Percentiles rank a stretch among this genome's conserved stretches.
These are phyloP conservation scores for Pseudochirops cupreus DNA, from an alignment of 2,797 vertebrate genomes.

Conservation along the genomic window DNA sequence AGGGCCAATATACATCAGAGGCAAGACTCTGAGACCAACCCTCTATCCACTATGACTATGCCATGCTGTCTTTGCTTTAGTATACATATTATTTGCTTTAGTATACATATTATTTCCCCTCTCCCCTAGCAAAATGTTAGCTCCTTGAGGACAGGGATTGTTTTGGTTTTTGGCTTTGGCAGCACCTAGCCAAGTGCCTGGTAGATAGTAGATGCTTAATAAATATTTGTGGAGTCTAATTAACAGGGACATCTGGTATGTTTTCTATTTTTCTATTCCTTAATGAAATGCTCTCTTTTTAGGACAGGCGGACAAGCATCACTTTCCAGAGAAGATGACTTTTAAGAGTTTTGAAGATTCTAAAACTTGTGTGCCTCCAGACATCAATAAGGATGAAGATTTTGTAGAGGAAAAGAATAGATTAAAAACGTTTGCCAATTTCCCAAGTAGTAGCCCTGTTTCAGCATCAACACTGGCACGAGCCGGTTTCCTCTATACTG, in stretches of 20 bases:
- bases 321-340: constrained; percentile 82
- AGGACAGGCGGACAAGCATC: constrained; percentile 72
- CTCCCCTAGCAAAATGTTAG: not conserved
- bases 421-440: constrained; percentile 89
- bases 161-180: not conserved
- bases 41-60: not conserved
- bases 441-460: constrained; percentile 86
- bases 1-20: not conserved
- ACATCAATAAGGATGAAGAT: constrained; percentile 75
- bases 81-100: no score
- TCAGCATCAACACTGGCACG: constrained; percentile 88
- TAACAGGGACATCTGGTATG: constrained; percentile 47
- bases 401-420: constrained; percentile 88
- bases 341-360: constrained; percentile 76
- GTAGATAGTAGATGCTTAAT: not conserved
- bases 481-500: constrained; percentile 95
- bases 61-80: not conserved
- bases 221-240: constrained; percentile 32
- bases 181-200: not conserved
- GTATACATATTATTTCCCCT: not conserved
- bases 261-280: constrained; percentile 62
- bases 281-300: constrained; percentile 81
- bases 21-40: not conserved
- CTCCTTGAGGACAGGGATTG: not conserved
- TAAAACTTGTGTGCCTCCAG: constrained; percentile 68